Evolutionary conservation across 1,140 invertebrate genomes (phyloP).

Genomic region (roundworm (Caenorhabditis elegans)): DNA sequence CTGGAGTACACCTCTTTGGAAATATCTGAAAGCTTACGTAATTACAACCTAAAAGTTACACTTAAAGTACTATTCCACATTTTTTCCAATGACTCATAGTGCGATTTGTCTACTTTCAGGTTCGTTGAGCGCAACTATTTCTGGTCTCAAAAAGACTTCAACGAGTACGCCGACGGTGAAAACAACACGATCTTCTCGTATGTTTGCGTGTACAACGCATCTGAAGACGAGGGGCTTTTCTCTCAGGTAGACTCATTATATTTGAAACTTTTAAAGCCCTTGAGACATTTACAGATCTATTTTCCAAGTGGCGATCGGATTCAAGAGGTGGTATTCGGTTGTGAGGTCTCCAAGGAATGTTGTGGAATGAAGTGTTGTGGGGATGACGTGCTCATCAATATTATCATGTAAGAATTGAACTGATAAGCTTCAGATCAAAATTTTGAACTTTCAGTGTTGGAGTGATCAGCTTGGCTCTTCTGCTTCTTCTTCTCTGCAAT

Average conservation of each 20-base stretch:
- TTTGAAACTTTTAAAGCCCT: not conserved
- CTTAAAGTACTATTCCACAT: too few relatives aligned
- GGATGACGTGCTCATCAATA: not conserved
- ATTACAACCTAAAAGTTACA: too few relatives aligned
- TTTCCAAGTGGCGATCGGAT: not conserved
- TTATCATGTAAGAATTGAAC: not conserved
- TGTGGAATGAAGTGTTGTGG: slow-evolving; percentile 26
- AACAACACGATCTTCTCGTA: not conserved
- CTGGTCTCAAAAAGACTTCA: not conserved
- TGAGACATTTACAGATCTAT: not conserved
- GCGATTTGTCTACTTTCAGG: too few relatives aligned
- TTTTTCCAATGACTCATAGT: too few relatives aligned
- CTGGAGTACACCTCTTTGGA: not conserved
- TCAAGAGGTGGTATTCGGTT: not conserved
- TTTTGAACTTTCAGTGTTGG: not conserved
- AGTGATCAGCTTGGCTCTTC: not conserved
- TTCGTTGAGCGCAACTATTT: slow-evolving; percentile 1
- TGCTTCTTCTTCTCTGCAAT: slow-evolving; percentile 17
- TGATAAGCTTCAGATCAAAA: not conserved
- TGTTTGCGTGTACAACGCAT: not conserved
- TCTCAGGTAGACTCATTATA: not conserved
- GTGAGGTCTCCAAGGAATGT: slow-evolving; percentile 1
- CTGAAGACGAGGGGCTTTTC: not conserved
- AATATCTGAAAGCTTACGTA: too few relatives aligned
- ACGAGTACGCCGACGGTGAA: not conserved